These are phyloP conservation scores for Cyprinodon diabolis DNA, from an alignment of 2,797 vertebrate species.

Conservation along the genomic window DNA sequence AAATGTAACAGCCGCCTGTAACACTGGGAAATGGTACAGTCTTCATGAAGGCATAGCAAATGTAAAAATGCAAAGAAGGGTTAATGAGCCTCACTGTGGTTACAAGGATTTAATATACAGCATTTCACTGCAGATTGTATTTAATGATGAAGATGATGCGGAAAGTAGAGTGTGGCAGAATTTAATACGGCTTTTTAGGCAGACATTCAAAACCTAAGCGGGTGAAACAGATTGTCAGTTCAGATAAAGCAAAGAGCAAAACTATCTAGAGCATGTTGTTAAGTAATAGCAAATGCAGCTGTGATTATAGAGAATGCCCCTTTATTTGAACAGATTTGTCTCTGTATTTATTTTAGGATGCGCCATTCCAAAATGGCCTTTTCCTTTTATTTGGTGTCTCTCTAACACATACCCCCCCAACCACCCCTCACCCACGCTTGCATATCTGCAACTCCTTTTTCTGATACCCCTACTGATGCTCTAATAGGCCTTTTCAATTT, in stretches of 20 bases:
- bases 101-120: conserved; percentile 31
- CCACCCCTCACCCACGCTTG: neutral
- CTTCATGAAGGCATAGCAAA: neutral
- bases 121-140: conserved; percentile 40
- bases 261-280: conserved; percentile 9
- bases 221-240: conserved; percentile 44
- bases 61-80: conserved; percentile 1
- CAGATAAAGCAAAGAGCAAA: conserved; percentile 22
- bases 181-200: conserved; percentile 48
- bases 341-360: neutral
- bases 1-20: neutral
- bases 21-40: neutral
- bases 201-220: conserved; percentile 43
- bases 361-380: neutral
- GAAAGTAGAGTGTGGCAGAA: conserved; percentile 41
- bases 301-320: conserved; percentile 8
- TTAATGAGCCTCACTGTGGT: conserved; percentile 4
- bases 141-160: conserved; percentile 42
- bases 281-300: conserved; percentile 21
- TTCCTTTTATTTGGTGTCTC: conserved; percentile 7
- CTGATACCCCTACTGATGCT: neutral
- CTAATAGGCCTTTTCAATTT: neutral
- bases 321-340: neutral
- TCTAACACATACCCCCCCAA: neutral
- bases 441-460: neutral